phyloP scores from a whole-genome alignment of 2,888 invertebrate genomes.

The Arrhopalites spinosus region DNA sequence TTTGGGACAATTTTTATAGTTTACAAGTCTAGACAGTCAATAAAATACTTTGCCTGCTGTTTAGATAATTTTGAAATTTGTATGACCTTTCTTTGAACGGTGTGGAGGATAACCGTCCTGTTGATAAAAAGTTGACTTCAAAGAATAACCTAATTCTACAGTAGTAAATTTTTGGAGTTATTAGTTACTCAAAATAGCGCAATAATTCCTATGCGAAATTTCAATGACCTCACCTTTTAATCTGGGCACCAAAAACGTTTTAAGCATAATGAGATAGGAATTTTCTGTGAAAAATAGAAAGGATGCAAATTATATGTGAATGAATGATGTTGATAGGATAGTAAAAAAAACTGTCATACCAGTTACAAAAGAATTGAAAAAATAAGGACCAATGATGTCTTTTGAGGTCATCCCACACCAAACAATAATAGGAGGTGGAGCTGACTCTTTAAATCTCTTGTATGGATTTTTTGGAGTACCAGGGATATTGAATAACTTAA shows the following conservation, averaged over 20 bases:
- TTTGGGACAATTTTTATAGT: too few species aligned
- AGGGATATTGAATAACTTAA: constrained; percentile 27
- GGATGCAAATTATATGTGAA: neutral
- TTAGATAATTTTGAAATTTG: too few species aligned
- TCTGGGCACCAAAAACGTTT: constrained; percentile 45
- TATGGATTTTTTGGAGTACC: neutral
- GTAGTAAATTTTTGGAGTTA: neutral
- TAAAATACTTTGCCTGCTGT: too few species aligned
- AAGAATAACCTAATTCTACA: constrained; percentile 20
- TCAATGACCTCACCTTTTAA: constrained; percentile 38
- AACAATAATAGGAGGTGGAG: constrained; percentile 48
- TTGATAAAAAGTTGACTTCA: constrained; percentile 39
- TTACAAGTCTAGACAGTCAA: too few species aligned
- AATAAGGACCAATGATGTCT: constrained; percentile 53
- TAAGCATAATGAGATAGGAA: constrained; percentile 52
- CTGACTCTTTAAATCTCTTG: constrained; percentile 37
- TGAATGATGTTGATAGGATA: neutral
- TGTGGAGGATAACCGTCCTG: constrained; percentile 52
- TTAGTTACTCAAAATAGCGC: neutral
- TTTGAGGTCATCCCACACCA: constrained; percentile 53
- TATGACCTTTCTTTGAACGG: constrained; percentile 33
- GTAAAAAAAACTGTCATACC: constrained; percentile 37
- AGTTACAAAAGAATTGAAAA: constrained; percentile 54
- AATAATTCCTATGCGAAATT: neutral
- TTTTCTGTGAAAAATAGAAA: constrained; percentile 41